A percentile compares a stretch with the other conserved stretches of the same genome.
Evolutionary conservation across 2,888 invertebrate species (phyloP).

Genomic region (Synergus gifuensis): DNA sequence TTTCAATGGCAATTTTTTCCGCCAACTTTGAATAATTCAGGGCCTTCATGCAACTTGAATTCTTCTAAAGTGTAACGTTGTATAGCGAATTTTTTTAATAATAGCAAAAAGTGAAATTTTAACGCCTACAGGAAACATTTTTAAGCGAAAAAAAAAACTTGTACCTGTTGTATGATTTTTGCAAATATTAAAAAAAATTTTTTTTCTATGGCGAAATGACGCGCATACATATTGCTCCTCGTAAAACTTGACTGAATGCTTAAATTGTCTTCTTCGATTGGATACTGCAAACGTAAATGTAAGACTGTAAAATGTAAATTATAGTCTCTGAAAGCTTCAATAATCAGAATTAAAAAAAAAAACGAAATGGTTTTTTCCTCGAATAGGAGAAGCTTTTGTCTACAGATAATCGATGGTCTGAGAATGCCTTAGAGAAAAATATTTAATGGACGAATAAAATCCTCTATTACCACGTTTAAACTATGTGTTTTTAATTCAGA

Average conservation of each 20-base stretch:
- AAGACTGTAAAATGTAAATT: slow-evolving; percentile 37
- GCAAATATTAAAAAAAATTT: background rate
- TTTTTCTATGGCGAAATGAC: slow-evolving; percentile 21
- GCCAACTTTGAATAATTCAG: slow-evolving; percentile 50
- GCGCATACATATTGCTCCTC: slow-evolving; percentile 1
- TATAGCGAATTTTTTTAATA: background rate
- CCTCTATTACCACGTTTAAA: slow-evolving; percentile 37
- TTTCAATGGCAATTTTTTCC: slow-evolving; percentile 42
- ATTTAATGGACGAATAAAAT: slow-evolving; percentile 41
- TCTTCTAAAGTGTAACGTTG: slow-evolving; percentile 42
- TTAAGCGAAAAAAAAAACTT: background rate
- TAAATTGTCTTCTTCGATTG: slow-evolving; percentile 11
- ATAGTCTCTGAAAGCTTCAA: slow-evolving; percentile 32
- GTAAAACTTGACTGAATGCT: slow-evolving; percentile 37
- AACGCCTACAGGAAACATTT: slow-evolving; percentile 7
- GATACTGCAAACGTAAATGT: slow-evolving; percentile 19
- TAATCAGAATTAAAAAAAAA: slow-evolving; percentile 8
- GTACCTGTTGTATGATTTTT: slow-evolving; percentile 29
- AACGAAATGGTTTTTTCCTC: background rate
- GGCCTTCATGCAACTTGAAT: slow-evolving; percentile 52
- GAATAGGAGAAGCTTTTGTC: slow-evolving; percentile 25
- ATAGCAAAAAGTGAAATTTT: slow-evolving; percentile 21
- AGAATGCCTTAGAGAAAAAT: slow-evolving; percentile 27
- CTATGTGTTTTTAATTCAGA: background rate
- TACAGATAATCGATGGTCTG: slow-evolving; percentile 34